Evolutionary conservation across 1,140 invertebrate species (phyloP).

Genomic region (Coenobita brevimanus): DNA sequence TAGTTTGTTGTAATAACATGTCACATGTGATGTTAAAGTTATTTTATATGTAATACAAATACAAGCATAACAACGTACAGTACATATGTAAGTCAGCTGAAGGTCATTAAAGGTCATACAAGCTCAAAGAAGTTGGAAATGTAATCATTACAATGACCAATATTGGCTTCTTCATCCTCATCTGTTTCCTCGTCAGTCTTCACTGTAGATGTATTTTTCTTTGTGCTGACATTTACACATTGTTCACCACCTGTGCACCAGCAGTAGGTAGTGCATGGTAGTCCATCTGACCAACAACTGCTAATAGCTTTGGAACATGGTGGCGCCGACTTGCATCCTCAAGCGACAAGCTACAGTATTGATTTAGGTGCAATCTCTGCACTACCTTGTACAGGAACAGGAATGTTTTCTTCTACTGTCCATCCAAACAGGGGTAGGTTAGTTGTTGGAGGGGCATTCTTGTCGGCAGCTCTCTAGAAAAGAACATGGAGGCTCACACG

Average conservation of each 20-base stretch:
- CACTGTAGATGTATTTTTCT: neutral
- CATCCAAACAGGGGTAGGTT: neutral
- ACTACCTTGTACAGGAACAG: neutral
- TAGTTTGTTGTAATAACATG: too few relatives aligned
- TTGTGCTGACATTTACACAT: constrained; percentile 2
- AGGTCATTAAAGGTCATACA: neutral
- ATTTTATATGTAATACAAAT: neutral
- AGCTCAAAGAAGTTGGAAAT: neutral
- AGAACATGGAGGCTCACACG: neutral
- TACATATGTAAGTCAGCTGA: neutral
- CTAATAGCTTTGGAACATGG: neutral
- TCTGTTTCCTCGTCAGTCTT: too few relatives aligned
- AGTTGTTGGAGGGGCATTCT: too few relatives aligned
- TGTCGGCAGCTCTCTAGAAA: neutral
- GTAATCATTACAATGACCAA: too few relatives aligned
- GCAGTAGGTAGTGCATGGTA: neutral
- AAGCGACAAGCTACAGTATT: neutral
- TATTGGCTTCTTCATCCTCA: constrained; percentile 1
- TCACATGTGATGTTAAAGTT: neutral
- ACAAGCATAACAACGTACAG: neutral
- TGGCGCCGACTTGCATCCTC: constrained; percentile 1
- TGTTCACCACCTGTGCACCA: neutral
- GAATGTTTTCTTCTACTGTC: constrained; percentile 10
- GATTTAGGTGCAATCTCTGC: neutral
- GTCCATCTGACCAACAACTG: constrained; percentile 19